A percentile compares a stretch with the other conserved stretches of the same genome.
phyloP scores from a whole-genome alignment of 2,888 invertebrate genomes.

The Mesopsocus fuscifrons region DNA sequence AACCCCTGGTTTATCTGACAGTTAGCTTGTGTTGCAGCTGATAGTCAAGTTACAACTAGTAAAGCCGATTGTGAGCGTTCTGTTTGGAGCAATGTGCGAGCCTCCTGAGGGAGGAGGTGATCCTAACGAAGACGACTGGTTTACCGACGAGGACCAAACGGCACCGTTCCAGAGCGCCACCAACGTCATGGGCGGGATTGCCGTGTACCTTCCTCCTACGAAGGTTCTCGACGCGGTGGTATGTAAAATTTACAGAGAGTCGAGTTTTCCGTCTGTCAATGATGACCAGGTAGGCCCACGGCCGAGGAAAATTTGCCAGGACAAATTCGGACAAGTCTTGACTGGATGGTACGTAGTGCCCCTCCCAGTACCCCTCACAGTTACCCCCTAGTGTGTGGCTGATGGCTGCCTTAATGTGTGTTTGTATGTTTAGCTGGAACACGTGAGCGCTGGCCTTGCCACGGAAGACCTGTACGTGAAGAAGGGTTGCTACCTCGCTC shows the following conservation, averaged over 20 bases:
- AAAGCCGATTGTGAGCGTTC: conserved; percentile 41
- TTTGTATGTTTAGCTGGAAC: conserved; percentile 30
- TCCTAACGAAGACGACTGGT: conserved; percentile 41
- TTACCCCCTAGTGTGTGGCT: too few relatives aligned
- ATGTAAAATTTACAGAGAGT: conserved; percentile 17
- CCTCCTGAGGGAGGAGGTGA: conserved; percentile 40
- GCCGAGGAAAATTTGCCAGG: too few relatives aligned
- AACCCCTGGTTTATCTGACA: too few relatives aligned
- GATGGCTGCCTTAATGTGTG: too few relatives aligned
- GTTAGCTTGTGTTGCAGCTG: too few relatives aligned
- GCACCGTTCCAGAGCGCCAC: conserved; percentile 47
- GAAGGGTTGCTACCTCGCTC: conserved; percentile 49
- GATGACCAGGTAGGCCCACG: too few relatives aligned
- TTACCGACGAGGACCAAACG: conserved; percentile 38
- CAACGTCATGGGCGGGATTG: conserved; percentile 53
- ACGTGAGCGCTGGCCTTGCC: conserved; percentile 43
- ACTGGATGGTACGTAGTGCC: too few relatives aligned
- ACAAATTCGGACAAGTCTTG: too few relatives aligned
- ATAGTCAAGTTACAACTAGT: conserved; percentile 50
- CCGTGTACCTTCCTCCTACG: conserved; percentile 54
- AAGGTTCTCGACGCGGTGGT: conserved; percentile 52
- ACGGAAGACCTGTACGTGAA: conserved; percentile 39
- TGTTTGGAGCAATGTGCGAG: conserved; percentile 48
- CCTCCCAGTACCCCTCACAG: too few relatives aligned
- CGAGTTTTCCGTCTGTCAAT: background rate